Evolutionary conservation across 2,888 invertebrate genomes (phyloP).

Genomic region (Mesodorylaimus sp.): DNA sequence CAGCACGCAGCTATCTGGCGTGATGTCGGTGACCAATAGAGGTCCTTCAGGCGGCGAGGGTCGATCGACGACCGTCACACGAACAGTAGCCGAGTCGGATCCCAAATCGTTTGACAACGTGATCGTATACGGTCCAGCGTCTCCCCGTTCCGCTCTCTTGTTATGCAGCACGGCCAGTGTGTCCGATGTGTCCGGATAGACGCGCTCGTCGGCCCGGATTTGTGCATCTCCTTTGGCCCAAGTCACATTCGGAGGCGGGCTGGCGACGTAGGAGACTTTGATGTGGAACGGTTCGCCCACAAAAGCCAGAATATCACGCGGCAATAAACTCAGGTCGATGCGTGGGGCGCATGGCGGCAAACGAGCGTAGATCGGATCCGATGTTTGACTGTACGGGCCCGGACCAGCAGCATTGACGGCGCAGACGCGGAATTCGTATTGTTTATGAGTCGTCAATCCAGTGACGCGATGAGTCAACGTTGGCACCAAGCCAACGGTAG

Average conservation of each 20-base stretch:
- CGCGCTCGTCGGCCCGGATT: constrained; percentile 41
- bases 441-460: constrained; percentile 78
- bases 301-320: constrained; percentile 21
- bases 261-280: constrained; percentile 68
- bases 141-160: constrained; percentile 67
- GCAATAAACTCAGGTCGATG: constrained; percentile 14
- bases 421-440: constrained; percentile 91
- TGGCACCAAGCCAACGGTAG: constrained; percentile 63
- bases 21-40: constrained; percentile 67
- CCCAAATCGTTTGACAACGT: constrained; percentile 71
- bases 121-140: constrained; percentile 80
- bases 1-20: constrained; percentile 79
- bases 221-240: constrained; percentile 44
- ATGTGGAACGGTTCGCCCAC: constrained; percentile 26
- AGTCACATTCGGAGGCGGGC: constrained; percentile 67
- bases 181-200: constrained; percentile 66
- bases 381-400: constrained; percentile 75
- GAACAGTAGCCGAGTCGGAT: constrained; percentile 71
- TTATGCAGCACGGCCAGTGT: constrained; percentile 53
- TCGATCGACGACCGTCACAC: constrained; percentile 54
- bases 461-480: constrained; percentile 65
- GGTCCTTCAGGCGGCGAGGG: constrained; percentile 79
- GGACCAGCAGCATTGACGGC: constrained; percentile 90
- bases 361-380: constrained; percentile 70
- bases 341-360: constrained; percentile 49